Percentiles rank a stretch among this genome's conserved stretches.
Conservation (phyloP, 2,113 vertebrate genomes). For the Chionodraco myersi region DNA sequence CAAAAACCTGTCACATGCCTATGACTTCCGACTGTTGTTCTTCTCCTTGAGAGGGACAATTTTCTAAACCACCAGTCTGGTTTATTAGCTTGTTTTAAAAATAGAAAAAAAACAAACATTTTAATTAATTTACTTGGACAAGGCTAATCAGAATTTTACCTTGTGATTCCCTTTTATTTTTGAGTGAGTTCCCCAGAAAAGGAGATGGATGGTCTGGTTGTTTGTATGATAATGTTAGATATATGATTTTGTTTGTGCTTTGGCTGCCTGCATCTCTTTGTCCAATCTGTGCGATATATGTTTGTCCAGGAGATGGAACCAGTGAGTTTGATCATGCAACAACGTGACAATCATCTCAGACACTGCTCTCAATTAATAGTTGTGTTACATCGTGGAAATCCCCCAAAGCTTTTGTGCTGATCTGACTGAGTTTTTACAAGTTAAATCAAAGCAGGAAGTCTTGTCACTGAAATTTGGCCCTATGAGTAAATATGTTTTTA, state of each 20-base stretch:
- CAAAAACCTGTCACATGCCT: conserved; percentile 10
- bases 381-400: background rate
- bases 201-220: background rate
- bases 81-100: conserved; percentile 29
- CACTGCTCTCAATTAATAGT: background rate
- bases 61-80: conserved; percentile 57
- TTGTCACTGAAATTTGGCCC: background rate
- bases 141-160: background rate
- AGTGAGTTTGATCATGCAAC: conserved; percentile 23
- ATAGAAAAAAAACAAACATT: background rate
- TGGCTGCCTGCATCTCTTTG: background rate
- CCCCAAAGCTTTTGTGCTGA: background rate
- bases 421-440: background rate
- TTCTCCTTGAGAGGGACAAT: conserved; percentile 30
- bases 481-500: background rate
- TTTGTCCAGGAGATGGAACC: conserved; percentile 66
- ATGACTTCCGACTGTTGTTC: conserved; percentile 18
- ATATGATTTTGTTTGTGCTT: background rate
- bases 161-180: background rate
- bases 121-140: background rate
- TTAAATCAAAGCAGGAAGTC: background rate
- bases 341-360: background rate
- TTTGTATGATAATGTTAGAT: background rate
- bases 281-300: background rate
- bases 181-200: background rate